A percentile compares a stretch with the other conserved stretches of the same genome.
Evolutionary conservation across 2,113 vertebrate species (phyloP).

Genomic region (Equus quagga): DNA sequence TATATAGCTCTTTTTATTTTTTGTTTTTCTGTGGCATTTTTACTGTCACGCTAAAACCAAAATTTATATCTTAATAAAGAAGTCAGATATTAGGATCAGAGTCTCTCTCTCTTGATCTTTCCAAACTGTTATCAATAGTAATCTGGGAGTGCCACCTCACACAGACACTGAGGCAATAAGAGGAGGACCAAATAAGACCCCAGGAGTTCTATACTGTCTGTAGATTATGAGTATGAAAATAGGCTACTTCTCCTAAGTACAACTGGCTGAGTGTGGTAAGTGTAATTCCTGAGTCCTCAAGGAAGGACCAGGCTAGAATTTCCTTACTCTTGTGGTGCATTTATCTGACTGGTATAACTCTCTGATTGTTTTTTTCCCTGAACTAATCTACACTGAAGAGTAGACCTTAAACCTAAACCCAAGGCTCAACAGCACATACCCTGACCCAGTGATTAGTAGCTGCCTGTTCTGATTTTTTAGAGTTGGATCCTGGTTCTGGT

Average conservation of each 20-base stretch:
- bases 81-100: not conserved
- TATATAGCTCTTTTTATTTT: not conserved
- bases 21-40: not conserved
- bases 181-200: not conserved
- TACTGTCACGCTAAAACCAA: not conserved
- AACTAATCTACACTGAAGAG: not conserved
- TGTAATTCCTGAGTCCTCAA: not conserved
- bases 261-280: not conserved
- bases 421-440: not conserved
- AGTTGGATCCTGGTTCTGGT: not conserved
- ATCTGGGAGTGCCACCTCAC: not conserved
- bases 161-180: not conserved
- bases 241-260: not conserved
- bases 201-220: not conserved
- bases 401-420: not conserved
- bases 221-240: not conserved
- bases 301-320: not conserved
- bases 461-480: not conserved
- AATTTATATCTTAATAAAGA: not conserved
- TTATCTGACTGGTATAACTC: not conserved
- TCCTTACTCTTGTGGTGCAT: not conserved
- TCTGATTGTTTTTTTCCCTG: not conserved
- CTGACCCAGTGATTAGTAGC: not conserved
- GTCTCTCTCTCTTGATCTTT: not conserved
- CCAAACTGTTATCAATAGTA: not conserved